These are phyloP conservation scores for Myiozetetes cayanensis DNA, from an alignment of 2,113 vertebrate species.

Conservation along the genomic window DNA sequence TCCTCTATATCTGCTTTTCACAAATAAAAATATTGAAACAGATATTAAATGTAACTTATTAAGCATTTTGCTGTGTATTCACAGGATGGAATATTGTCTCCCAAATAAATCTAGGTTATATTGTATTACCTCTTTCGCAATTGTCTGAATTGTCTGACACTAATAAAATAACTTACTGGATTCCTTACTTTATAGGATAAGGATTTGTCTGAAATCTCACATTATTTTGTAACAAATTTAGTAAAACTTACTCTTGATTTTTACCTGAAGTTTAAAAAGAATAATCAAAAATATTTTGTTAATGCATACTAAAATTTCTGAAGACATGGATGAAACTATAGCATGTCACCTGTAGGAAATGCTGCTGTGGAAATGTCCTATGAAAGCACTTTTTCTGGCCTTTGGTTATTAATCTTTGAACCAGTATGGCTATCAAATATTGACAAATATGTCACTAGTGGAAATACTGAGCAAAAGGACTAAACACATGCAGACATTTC, in stretches of 20 bases:
- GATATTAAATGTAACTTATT: neutral
- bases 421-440: neutral
- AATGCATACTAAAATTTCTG: neutral
- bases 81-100: neutral
- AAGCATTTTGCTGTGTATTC: neutral
- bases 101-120: fast-evolving
- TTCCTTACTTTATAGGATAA: neutral
- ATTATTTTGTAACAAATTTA: neutral
- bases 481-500: neutral
- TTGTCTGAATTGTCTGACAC: neutral
- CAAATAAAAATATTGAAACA: neutral
- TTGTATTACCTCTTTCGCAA: neutral
- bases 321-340: neutral
- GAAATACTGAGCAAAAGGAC: neutral
- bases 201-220: neutral
- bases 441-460: neutral
- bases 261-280: neutral
- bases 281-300: neutral
- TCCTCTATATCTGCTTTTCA: neutral
- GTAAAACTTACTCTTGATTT: neutral
- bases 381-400: neutral
- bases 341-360: neutral
- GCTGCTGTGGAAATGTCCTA: neutral
- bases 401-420: neutral
- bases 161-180: neutral